Conservation (phyloP, 37 sponge, comb jelly and placozoan species). For the Chondrilla cf. caribensis region DNA sequence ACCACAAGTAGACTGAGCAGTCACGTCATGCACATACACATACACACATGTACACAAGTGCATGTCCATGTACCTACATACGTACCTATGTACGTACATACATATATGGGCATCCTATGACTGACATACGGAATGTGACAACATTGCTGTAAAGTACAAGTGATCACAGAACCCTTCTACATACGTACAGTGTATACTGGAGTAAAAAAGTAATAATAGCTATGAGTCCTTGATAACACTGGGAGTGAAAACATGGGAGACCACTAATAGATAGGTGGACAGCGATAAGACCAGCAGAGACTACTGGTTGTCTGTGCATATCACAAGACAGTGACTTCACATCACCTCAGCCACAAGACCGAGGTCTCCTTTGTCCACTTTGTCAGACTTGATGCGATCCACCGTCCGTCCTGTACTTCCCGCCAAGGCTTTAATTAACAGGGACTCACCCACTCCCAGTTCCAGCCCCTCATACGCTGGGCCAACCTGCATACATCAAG, state of each 20-base stretch:
- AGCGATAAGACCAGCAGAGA: too few relatives aligned
- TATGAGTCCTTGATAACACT: too few relatives aligned
- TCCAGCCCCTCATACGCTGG: slow-evolving; percentile 94
- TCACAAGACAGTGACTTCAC: background rate
- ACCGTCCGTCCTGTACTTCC: slow-evolving; percentile 81
- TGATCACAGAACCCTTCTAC: too few relatives aligned
- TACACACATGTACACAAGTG: slow-evolving; percentile 4
- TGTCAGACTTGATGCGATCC: slow-evolving; percentile 80
- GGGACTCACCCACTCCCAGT: slow-evolving; percentile 85
- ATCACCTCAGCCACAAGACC: slow-evolving; percentile 90
- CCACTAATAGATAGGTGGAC: too few relatives aligned
- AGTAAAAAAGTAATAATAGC: too few relatives aligned
- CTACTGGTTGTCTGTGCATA: background rate
- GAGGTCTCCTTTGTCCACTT: slow-evolving; percentile 81
- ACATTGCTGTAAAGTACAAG: too few relatives aligned
- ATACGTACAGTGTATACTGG: too few relatives aligned
- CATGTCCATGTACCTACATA: background rate
- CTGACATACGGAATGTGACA: too few relatives aligned
- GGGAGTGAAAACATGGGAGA: too few relatives aligned
- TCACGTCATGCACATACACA: background rate
- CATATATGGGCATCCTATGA: too few relatives aligned
- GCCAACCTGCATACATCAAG: too few relatives aligned
- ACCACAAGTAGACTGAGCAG: background rate
- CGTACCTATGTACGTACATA: background rate
- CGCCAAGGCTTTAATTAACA: slow-evolving; percentile 85